Base-by-base conservation (phyloP, 2,797 vertebrate genomes). In the Microctenopoma lineatum region DNA sequence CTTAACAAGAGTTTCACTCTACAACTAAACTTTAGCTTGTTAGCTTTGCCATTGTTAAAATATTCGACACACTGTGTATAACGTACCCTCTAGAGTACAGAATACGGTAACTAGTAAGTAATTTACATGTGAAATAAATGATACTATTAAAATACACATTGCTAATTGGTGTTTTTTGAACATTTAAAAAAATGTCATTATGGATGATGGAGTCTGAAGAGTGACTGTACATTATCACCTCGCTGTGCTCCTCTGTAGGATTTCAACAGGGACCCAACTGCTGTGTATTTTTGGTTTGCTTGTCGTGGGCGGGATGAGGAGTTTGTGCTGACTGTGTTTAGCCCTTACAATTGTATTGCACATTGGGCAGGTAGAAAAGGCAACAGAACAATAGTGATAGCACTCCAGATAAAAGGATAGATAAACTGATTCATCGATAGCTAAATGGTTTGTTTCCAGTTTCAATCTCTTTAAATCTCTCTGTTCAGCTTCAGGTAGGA, bases 221-320 rank as follows among this genome's bases (percentile, higher is more conserved):
- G 9, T 48, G 58, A 44, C 41, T 48, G 45, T 34, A 41, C 70
- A 41, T 59, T 52, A 70, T 75, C 54, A 70, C 59, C 70, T 73
- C 13, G 0, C 34, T 72, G 29, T 74, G 64, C 72, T 82, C 62
- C 57, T 63, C 74, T 79, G 69, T 70, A 47, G 62, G 29, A 61
- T 64, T 42, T 73, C 32, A 41, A 53, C 75, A 74, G 54, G 47
- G 59, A 75, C 39, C 44, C 26, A 32, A 51, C 68, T 61, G 69
- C 38, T 57, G 59, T 63, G 62, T 80, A 86, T 84, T 86, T 82
- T 70, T 82, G 80, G 57, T 64, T 66, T 44, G 50, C 59, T 54
- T 18, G 44, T 74, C 21, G 74, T 86, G 74, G 80, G 84, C 15
- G 70, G 73, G 44, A 70, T 54, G 65, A 69, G 38, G 75, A 75